Base-by-base conservation (phyloP, 2,797 vertebrate species). In the Pitangus sulphuratus region DNA sequence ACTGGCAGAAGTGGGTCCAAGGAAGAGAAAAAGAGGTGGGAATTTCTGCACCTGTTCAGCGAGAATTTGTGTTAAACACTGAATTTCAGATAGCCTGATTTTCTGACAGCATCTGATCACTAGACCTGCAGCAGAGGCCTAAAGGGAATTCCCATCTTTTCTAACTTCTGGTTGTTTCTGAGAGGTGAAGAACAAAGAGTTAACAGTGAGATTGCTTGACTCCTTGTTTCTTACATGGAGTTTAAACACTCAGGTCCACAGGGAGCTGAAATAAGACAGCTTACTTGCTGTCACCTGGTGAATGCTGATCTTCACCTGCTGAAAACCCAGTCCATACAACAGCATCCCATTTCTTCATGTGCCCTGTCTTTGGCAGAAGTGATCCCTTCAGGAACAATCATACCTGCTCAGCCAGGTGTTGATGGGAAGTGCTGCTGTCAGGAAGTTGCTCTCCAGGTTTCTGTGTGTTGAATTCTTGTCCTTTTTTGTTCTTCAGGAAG, bases 1-100 rank as follows among this genome's bases (percentile, higher is more conserved):
- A 98, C 97, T 99, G 99, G 99, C 97, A 99, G 84, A 99, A 98
- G 92, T 99, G 99, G 99, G 74, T 98, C 39, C 98, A 93, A 45
- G 64, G 90, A 91, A 99, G 98, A 96, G 97, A 93, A 68, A 97
- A 60, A 33, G 98, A 97, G 98, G 99, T 99, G 97, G 94, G 70
- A 51, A 26, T 54, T 91, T 61, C 28, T 91, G 22, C 8, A 12
- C 4, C 85, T 65, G 2, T 58, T 75, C 15, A 26, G 51, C 45
- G 9, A 71, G 5, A 37, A 31, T 56, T 37, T 84, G 14, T 87
- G 66, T 85, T 64, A 51, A 81, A 48, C 24, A 54, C 15, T 57
- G 62, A 75, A 35, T 64, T 37, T 4, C 72, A 68, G 61, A 44
- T 15, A 44, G 25, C 47, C 62, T 94, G 28, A 45, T 65, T 68